These are phyloP conservation scores for Triops cancriformis DNA, from an alignment of 1,140 invertebrate genomes.

Conservation along the genomic window DNA sequence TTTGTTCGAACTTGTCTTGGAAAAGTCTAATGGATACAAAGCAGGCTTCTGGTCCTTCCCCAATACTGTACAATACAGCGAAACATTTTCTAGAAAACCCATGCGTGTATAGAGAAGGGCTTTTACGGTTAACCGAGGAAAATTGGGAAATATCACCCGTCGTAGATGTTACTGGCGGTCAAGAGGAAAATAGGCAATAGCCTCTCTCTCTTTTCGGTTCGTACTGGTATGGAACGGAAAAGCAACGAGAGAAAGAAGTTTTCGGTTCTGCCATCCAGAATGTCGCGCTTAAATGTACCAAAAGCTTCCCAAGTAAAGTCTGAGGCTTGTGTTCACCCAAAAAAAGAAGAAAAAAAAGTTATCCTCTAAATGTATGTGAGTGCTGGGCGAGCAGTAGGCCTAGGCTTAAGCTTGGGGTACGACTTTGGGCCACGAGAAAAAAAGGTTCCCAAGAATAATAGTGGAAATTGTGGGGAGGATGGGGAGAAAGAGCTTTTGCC, in stretches of 20 bases:
- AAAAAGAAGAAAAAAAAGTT: background rate
- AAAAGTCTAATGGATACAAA: conserved; percentile 11
- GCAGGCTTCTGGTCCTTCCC: background rate
- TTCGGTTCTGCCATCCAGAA: background rate
- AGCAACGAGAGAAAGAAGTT: background rate
- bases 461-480: background rate
- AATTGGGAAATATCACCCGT: conserved; percentile 10
- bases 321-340: background rate
- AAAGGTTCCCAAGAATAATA: background rate
- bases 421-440: background rate
- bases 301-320: background rate
- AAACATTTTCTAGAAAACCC: background rate
- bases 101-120: background rate
- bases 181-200: conserved; percentile 10
- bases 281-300: background rate
- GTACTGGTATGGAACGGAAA: background rate
- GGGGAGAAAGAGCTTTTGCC: conserved; percentile 8
- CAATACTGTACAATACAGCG: background rate
- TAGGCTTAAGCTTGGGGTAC: background rate
- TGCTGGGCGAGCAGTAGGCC: background rate
- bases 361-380: conserved; percentile 10
- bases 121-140: conserved; percentile 10
- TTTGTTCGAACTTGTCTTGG: background rate
- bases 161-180: conserved; percentile 2
- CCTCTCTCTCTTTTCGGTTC: background rate